Conservation (phyloP, 2,113 vertebrate species). For the Heloderma charlesbogerti region DNA sequence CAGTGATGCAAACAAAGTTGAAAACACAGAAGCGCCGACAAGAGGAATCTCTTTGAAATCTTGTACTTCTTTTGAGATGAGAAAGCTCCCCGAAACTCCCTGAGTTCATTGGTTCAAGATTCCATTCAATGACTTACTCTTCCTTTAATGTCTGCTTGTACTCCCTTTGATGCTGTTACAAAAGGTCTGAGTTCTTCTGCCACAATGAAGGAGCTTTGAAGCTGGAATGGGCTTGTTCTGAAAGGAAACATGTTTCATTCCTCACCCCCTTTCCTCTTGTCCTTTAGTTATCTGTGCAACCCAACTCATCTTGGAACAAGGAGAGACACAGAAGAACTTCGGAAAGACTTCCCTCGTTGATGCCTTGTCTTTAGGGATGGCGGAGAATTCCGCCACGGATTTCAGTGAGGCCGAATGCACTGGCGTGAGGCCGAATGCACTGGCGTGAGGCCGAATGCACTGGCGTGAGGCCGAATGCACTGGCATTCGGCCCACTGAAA, state of each 20-base stretch:
- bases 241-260: background rate
- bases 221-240: background rate
- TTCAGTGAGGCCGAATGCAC: too few relatives aligned
- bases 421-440: too few relatives aligned
- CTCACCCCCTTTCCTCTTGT: background rate
- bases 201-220: constrained; percentile 27
- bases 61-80: background rate
- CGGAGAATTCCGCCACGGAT: too few relatives aligned
- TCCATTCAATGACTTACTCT: background rate
- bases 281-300: background rate
- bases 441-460: too few relatives aligned
- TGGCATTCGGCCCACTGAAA: too few relatives aligned
- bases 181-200: constrained; percentile 17
- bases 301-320: background rate
- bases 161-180: constrained; percentile 23
- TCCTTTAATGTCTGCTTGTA: constrained; percentile 6
- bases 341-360: background rate
- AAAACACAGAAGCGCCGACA: background rate
- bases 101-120: background rate
- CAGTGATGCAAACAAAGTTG: background rate
- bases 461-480: too few relatives aligned
- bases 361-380: background rate
- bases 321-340: background rate
- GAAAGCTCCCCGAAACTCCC: background rate
- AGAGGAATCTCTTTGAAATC: background rate